A percentile compares a stretch with the other conserved stretches of the same genome.
Evolutionary conservation across 2,888 invertebrate species (phyloP).

Genomic region (Caenorhabditis sp.): DNA sequence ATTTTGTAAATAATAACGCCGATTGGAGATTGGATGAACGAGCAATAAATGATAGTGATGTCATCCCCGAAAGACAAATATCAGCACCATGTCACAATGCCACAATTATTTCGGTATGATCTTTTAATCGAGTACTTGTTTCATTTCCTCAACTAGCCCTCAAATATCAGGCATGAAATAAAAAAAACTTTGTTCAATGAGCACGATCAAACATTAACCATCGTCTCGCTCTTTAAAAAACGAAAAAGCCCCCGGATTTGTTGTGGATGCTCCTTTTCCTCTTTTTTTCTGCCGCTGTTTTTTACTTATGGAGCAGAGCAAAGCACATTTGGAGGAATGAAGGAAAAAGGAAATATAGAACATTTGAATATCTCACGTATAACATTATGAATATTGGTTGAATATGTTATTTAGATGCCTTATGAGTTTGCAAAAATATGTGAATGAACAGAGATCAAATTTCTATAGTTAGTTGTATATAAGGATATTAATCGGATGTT

Average conservation of each 20-base stretch:
- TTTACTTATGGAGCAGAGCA: not conserved
- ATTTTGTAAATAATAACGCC: slow-evolving; percentile 36
- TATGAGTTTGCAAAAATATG: not conserved
- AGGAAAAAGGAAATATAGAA: not conserved
- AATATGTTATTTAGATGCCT: not conserved
- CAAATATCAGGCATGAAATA: not conserved
- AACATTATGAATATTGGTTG: not conserved
- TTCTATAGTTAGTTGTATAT: not conserved
- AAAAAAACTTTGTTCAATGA: not conserved
- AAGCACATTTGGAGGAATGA: not conserved
- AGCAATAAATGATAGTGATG: slow-evolving; percentile 52
- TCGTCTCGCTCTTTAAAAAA: not conserved
- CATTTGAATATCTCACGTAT: not conserved
- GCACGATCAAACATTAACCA: not conserved
- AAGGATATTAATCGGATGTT: not conserved
- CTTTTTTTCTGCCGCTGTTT: not conserved
- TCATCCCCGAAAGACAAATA: slow-evolving; percentile 32
- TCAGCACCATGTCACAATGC: slow-evolving; percentile 29
- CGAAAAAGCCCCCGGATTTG: not conserved
- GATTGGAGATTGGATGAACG: slow-evolving; percentile 55
- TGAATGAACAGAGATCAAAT: not conserved
- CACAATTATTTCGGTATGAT: slow-evolving; percentile 37
- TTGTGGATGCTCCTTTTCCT: not conserved
- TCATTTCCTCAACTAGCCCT: not conserved
- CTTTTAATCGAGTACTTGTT: not conserved